A percentile compares a stretch with the other conserved stretches of the same genome.
Evolutionary conservation across 2,113 vertebrate species (phyloP).

Genomic region (Datnioides undecimradiatus): DNA sequence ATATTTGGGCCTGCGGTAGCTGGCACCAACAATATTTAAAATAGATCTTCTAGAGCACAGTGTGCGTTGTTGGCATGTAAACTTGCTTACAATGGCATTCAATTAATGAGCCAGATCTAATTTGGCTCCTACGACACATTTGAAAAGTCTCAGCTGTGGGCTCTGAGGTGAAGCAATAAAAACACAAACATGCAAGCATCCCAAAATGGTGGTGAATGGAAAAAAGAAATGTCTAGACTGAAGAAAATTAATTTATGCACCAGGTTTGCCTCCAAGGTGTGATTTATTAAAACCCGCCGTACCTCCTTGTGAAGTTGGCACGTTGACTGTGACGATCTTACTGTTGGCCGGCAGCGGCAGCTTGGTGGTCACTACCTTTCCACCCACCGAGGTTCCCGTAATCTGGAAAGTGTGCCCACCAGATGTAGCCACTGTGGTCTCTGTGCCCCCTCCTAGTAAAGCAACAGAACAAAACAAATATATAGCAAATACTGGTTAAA

Average conservation of each 20-base stretch:
- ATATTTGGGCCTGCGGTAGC: constrained; percentile 13
- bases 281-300: constrained; percentile 74
- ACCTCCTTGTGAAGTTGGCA: constrained; percentile 99
- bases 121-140: constrained; percentile 42
- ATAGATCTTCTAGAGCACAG: background rate
- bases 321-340: constrained; percentile 99
- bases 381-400: constrained; percentile 92
- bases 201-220: constrained; percentile 21
- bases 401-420: constrained; percentile 96
- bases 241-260: constrained; percentile 14
- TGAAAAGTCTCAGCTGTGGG: constrained; percentile 47
- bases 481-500: background rate
- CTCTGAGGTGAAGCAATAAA: constrained; percentile 35
- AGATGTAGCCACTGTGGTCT: constrained; percentile 90
- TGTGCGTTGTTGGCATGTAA: constrained; percentile 2
- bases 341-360: constrained; percentile 98
- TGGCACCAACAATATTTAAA: constrained; percentile 30
- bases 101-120: constrained; percentile 53
- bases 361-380: constrained; percentile 96
- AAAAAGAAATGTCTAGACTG: constrained; percentile 33
- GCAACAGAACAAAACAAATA: constrained; percentile 71
- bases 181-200: constrained; percentile 44
- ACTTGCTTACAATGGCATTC: constrained; percentile 42
- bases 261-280: constrained; percentile 22
- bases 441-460: constrained; percentile 87